Evolutionary conservation across 1,140 invertebrate species (phyloP), one percentile per base, ranked within the genome.

Genomic region (Bombus sibiricus): DNA sequence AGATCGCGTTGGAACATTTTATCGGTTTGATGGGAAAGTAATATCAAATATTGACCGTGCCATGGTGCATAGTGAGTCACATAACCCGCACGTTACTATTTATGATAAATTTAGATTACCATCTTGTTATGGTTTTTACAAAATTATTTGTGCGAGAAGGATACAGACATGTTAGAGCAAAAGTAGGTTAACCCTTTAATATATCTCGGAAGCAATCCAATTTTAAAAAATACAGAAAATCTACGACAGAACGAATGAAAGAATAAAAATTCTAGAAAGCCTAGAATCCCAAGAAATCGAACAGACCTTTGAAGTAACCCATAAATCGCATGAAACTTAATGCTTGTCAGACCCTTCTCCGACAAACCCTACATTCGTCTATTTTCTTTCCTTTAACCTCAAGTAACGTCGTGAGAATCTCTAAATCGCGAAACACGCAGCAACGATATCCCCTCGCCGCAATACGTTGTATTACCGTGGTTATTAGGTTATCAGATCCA

Each of bases 401-500:
- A 6, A 39, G 22, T 5, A 53, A n/a, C 18, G 6, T 18, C 57
- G 22, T 10, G 12, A 34, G 28, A 73, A 62, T 57, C 34, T 10
- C 12, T 6, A 28, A 59, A 22, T 41, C 34, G 5, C 47, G 74
- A 34, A 32, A 59, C 37, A 41, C 28, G 37, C 66, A 25, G 15
- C 1, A 9, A 68, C 34, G 3, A 12, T 22, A 78, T 39, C 28
- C 39, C n/a, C 0, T 41, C 22, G n/a, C 28, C 8, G 13, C 47
- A 37, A 81, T 78, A 81, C 59, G 73, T 75, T 85, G 81, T 81
- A 81, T 81, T 68, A 81, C 37, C 32, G 22, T 43, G 22, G 25
- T 81, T 85, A 85, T 81, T 81, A 85, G 71, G 79, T 81, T 81
- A 81, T 57, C 78, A 41, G 79, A 85, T 85, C 72, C 84, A 59